Evolutionary conservation across 2,888 invertebrate genomes (phyloP).

Genomic region (Labia minor): DNA sequence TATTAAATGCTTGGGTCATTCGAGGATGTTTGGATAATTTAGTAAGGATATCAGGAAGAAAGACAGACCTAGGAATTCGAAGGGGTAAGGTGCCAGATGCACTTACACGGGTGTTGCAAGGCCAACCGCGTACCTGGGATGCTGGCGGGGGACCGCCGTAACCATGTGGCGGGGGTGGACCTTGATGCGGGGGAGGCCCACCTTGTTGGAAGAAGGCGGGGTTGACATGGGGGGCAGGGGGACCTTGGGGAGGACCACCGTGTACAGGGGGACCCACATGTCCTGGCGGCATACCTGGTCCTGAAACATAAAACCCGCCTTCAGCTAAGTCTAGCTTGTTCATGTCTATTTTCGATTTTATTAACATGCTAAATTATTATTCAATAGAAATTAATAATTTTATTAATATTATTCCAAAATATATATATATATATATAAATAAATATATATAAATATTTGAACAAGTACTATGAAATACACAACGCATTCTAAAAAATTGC

Average conservation of each 20-base stretch:
- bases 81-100: neutral
- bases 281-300: constrained; percentile 41
- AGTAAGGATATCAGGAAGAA: too few relatives aligned
- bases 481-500: too few relatives aligned
- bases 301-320: constrained; percentile 28
- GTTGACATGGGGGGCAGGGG: constrained; percentile 88
- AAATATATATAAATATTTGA: too few relatives aligned
- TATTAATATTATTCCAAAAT: too few relatives aligned
- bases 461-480: too few relatives aligned
- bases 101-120: constrained; percentile 24
- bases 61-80: too few relatives aligned
- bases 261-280: constrained; percentile 40
- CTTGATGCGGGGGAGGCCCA: constrained; percentile 43
- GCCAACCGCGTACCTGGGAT: constrained; percentile 33
- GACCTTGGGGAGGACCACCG: constrained; percentile 47
- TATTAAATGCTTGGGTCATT: too few relatives aligned
- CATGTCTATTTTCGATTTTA: neutral
- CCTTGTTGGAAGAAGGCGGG: constrained; percentile 88
- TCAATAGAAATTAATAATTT: too few relatives aligned
- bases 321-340: neutral
- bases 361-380: too few relatives aligned
- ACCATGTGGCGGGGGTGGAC: constrained; percentile 42
- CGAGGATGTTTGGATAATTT: too few relatives aligned
- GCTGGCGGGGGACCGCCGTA: constrained; percentile 42
- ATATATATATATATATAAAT: too few relatives aligned